Base-by-base conservation (phyloP, 2,797 vertebrate species). In the Amphiprion clarkii region DNA sequence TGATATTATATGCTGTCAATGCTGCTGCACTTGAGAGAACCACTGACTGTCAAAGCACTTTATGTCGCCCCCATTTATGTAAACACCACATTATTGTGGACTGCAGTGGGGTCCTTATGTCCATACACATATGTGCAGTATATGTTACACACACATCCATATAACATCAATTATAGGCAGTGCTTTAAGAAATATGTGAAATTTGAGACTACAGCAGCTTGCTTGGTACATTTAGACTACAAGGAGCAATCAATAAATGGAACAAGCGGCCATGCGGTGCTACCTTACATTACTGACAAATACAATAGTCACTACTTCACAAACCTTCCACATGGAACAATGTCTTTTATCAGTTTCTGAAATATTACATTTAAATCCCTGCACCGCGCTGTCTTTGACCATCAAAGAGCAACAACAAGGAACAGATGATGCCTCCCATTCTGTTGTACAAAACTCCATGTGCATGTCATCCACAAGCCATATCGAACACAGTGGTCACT, bases 181-280 rank as follows among this genome's bases (percentile, higher is more conserved):
- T 53, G 56, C 76, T 44, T 59, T 60, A 42, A 78, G 40, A 74
- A 53, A 74, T 29, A 83, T 14, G 16, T 78, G 89, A 83, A 78
- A 90, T 65, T 0, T 62, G 78, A 89, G 64, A 77, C 69, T 25
- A 54, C 56, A 75, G 31, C 76, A 87, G 80, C 79, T 83, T 82
- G 79, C 70, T 61, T 44, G 33, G 57, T 72, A 61, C 65, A 76
- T 76, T 70, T 65, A 71, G 71, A 59, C 76, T 23, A 42, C 58
- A 65, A 31, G 51, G 69, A 76, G 39, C 33, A 65, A 78, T 79
- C 79, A 55, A 81, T 83, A 80, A 64, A 80, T n/a, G 16, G 56
- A 77, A 77, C 62, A 84, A 78, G 66, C 56, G 71, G 75, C 71
- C 65, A 42, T 44, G 58, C 19, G 59, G 76, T 79, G 76, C 81